A percentile compares a stretch with the other conserved stretches of the same genome.
Evolutionary conservation across 2,113 vertebrate genomes (phyloP).

Genomic region (Nibea coibor): DNA sequence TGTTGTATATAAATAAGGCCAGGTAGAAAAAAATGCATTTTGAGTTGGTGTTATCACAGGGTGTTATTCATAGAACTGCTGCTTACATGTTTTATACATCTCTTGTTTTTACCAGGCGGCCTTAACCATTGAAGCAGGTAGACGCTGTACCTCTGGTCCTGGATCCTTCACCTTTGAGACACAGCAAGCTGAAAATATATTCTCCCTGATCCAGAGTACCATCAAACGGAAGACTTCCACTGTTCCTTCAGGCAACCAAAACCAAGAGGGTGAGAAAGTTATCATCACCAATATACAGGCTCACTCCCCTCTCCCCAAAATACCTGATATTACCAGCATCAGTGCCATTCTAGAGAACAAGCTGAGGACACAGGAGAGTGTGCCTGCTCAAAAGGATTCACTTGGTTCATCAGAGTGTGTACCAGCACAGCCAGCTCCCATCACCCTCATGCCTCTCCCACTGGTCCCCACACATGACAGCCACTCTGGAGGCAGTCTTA

Average conservation of each 20-base stretch:
- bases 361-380: conserved; percentile 19
- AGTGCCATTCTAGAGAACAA: conserved; percentile 52
- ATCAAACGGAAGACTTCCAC: conserved; percentile 87
- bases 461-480: conserved; percentile 39
- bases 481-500: background rate
- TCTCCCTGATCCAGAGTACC: conserved; percentile 88
- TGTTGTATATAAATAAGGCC: background rate
- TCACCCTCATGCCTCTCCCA: conserved; percentile 77
- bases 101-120: conserved; percentile 80
- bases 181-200: conserved; percentile 89
- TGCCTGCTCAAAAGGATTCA: background rate
- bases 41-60: background rate
- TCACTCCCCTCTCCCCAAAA: conserved; percentile 79
- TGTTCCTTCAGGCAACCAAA: conserved; percentile 11
- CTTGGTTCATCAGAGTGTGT: conserved; percentile 36
- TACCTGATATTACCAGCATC: conserved; percentile 21
- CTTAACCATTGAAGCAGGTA: conserved; percentile 94
- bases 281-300: conserved; percentile 51
- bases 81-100: background rate
- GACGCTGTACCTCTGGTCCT: conserved; percentile 92
- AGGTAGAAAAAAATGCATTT: too few relatives aligned
- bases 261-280: conserved; percentile 54
- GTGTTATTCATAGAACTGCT: background rate
- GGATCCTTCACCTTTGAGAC: conserved; percentile 95
- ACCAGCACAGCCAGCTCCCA: conserved; percentile 85